phyloP scores from a whole-genome alignment of 2,888 invertebrate species.

The Stenodera caucasica region DNA sequence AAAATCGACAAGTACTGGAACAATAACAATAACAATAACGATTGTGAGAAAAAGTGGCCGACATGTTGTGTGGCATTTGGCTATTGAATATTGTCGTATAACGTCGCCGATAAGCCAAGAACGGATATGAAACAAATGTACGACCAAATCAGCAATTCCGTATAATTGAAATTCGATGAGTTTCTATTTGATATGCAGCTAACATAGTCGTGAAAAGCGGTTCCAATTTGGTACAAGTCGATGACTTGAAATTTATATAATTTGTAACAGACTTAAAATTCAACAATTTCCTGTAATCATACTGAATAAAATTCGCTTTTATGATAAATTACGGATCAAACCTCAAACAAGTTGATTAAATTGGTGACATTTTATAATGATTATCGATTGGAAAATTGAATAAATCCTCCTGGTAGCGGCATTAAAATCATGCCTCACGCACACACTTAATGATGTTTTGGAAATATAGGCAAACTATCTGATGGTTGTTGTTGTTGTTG shows the following conservation, averaged over 20 bases:
- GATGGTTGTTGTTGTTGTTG: neutral
- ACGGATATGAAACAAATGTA: constrained; percentile 12
- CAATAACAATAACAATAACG: neutral
- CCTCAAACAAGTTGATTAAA: neutral
- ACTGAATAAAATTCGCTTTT: no score
- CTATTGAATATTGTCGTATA: neutral
- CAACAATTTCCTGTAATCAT: neutral
- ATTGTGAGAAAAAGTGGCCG: neutral
- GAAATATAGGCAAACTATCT: neutral
- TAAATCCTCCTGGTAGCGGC: neutral
- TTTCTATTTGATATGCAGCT: constrained; percentile 32
- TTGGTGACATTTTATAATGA: neutral
- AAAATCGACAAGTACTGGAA: neutral
- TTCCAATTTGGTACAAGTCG: constrained; percentile 36
- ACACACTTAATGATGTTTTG: neutral
- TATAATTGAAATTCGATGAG: constrained; percentile 38
- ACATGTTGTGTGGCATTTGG: neutral
- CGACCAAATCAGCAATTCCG: constrained; percentile 34
- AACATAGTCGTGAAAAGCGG: constrained; percentile 26
- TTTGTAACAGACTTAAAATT: constrained; percentile 7
- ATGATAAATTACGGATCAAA: no score
- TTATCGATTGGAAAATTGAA: neutral
- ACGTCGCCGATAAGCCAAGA: neutral
- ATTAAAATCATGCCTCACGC: neutral
- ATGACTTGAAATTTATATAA: constrained; percentile 35